A percentile compares a stretch with the other conserved stretches of the same genome.
phyloP scores from a whole-genome alignment of 2,888 invertebrate genomes.

The Dasypogon diadema region DNA sequence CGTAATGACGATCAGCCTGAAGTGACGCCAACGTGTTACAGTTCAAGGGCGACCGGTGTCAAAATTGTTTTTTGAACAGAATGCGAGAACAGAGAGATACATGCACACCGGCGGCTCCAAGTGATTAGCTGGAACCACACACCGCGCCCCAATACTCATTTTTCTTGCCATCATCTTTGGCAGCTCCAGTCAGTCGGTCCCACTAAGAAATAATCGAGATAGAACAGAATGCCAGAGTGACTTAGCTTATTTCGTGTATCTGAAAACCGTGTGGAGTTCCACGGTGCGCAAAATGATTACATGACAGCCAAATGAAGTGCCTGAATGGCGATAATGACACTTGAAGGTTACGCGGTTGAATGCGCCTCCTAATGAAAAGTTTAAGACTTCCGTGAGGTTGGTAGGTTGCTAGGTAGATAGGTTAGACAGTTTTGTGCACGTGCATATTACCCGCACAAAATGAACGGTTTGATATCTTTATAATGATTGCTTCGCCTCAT shows the following conservation, averaged over 20 bases:
- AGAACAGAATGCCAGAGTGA: constrained; percentile 17
- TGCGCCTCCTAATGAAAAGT: constrained; percentile 42
- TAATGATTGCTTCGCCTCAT: constrained; percentile 30
- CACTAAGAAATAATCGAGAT: background rate
- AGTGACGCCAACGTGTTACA: background rate
- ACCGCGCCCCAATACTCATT: background rate
- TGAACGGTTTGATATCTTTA: constrained; percentile 4
- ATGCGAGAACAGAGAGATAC: constrained; percentile 9
- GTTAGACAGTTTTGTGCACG: constrained; percentile 23
- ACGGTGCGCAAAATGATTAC: constrained; percentile 45
- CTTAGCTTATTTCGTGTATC: constrained; percentile 32
- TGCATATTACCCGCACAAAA: constrained; percentile 36
- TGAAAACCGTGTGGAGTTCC: constrained; percentile 23
- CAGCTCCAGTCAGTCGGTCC: background rate
- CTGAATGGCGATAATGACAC: constrained; percentile 47
- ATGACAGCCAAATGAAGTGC: constrained; percentile 39
- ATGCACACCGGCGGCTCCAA: constrained; percentile 7
- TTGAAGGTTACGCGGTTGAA: constrained; percentile 48
- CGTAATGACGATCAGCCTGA: constrained; percentile 27
- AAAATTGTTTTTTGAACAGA: constrained; percentile 8
- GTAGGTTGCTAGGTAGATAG: constrained; percentile 4
- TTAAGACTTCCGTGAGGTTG: constrained; percentile 40
- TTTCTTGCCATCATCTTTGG: constrained; percentile 17
- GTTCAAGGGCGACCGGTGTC: constrained; percentile 47
- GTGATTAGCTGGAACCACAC: constrained; percentile 28